A percentile compares a stretch with the other conserved stretches of the same genome.
Conservation (phyloP, 2,797 vertebrate genomes). For the Sebastes oblongus region DNA sequence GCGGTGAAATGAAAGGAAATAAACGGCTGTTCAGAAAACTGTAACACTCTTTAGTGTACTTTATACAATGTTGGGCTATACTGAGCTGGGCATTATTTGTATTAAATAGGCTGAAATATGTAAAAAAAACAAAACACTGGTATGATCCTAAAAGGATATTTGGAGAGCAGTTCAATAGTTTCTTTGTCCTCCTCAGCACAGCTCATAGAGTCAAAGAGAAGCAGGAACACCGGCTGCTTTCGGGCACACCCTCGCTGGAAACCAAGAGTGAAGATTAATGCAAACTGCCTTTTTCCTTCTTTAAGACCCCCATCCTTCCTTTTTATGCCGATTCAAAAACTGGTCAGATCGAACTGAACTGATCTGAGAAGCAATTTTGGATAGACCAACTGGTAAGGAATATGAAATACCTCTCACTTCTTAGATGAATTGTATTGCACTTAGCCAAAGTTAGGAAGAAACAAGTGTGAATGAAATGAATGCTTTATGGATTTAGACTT, state of each 20-base stretch:
- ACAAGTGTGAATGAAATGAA: background rate
- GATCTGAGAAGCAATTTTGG: background rate
- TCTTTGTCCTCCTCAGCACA: background rate
- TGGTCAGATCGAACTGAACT: background rate
- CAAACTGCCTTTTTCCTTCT: background rate
- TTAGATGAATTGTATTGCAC: slow-evolving; percentile 45
- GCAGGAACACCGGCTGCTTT: background rate
- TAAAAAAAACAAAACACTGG: background rate
- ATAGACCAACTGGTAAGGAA: background rate
- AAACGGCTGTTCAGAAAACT: background rate
- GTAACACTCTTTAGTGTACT: no score
- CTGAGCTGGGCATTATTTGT: background rate
- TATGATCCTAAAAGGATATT: background rate
- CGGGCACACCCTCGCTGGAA: background rate
- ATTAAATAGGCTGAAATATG: background rate
- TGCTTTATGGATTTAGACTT: background rate
- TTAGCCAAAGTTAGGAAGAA: slow-evolving; percentile 3
- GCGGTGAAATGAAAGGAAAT: background rate
- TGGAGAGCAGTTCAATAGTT: background rate
- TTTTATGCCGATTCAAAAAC: background rate
- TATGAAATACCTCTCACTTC: background rate
- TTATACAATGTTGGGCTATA: background rate
- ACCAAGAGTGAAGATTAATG: background rate
- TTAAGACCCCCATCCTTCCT: background rate
- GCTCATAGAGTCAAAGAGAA: background rate